Conservation (phyloP, 2,888 invertebrate genomes). For the Mylabris sibirica region DNA sequence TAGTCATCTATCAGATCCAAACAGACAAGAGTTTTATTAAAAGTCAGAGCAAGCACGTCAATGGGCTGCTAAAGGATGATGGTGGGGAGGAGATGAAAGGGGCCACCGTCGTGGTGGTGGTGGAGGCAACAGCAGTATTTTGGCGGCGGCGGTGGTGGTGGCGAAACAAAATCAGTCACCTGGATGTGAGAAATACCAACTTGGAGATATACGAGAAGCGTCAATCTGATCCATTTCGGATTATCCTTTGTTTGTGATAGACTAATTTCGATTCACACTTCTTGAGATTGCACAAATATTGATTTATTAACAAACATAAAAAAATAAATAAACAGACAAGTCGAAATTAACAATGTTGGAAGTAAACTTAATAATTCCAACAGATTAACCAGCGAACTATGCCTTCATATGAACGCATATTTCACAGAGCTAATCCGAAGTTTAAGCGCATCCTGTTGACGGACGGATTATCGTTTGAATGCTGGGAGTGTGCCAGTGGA, state of each 20-base stretch:
- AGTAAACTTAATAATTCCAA: constrained; percentile 10
- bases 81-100: constrained; percentile 24
- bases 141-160: constrained; percentile 22
- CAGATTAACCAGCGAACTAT: constrained; percentile 18
- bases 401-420: constrained; percentile 51
- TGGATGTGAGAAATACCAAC: constrained; percentile 30
- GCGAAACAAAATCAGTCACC: not conserved
- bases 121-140: constrained; percentile 25
- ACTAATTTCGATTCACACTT: constrained; percentile 20
- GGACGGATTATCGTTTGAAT: constrained; percentile 54
- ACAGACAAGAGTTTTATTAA: constrained; percentile 67
- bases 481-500: constrained; percentile 46
- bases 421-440: constrained; percentile 52
- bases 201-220: constrained; percentile 47
- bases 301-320: not conserved
- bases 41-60: constrained; percentile 63
- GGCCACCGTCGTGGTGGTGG: constrained; percentile 16
- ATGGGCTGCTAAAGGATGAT: constrained; percentile 51
- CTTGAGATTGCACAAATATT: too few species aligned
- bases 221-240: constrained; percentile 45
- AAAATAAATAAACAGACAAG: not conserved
- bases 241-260: constrained; percentile 38
- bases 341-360: not conserved
- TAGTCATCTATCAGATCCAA: constrained; percentile 66
- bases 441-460: constrained; percentile 56